Evolutionary conservation across 2,797 vertebrate genomes (phyloP), one percentile per base, ranked within the genome.

Genomic region (Enteromius anoplus): DNA sequence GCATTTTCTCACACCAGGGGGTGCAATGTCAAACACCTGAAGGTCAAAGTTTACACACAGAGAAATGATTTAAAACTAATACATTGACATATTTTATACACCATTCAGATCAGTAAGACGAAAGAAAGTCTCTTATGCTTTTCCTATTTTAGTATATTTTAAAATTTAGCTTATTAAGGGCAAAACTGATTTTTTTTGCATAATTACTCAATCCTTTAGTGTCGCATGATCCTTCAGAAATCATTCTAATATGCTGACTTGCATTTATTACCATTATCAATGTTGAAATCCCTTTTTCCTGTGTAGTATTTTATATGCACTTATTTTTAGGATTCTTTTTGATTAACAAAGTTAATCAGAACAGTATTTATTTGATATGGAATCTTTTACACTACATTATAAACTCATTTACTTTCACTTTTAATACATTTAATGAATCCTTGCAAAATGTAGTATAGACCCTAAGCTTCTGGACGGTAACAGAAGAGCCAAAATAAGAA

Each of bases 11-110:
- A 98, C 96, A 0, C 96, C 96, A 0, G 95, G 91, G 4, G 97
- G 97, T 0, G 97, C 69, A 23, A 97, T 89, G 0, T 98, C 97
- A 37, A 98, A 99, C 11, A 98, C 97, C 97, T 98, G 77, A 21
- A 60, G 4, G 68, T 58, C 0, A 83, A 58, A 78, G 4, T 12
- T 62, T 65, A 40, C 64, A 64, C 26, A 70, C 2, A 14, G 3
- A 79, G 6, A 72, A 55, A 47, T 12, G 0, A 68, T 23, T n/a
- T 29, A 0, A 76, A 34, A 4, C 14, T 29, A 29, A 70, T 9
- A 51, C 40, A 29, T 2, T 42, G 4, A 34, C 19, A 65, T 75
- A 40, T 10, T 58, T 45, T 10, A 29, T 19, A 11, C 5, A 53
- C 17, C 0, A 14, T 75, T 53, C 8, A 72, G 42, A 7, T 26